Evolutionary conservation across 2,888 invertebrate species (phyloP).

Genomic region (Eupithecia pulchellata): DNA sequence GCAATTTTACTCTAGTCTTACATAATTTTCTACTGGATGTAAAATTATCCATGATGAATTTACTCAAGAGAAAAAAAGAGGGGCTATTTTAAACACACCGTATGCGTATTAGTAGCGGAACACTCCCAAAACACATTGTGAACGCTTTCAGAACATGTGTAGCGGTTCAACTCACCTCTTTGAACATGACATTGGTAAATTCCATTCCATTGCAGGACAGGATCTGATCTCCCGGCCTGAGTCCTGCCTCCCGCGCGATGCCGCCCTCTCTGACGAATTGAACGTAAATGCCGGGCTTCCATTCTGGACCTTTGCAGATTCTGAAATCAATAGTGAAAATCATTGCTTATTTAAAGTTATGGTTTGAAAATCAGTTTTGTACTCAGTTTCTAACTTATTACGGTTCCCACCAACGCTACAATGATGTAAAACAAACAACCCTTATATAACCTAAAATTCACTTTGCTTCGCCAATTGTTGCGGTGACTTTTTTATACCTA

Average conservation of each 20-base stretch:
- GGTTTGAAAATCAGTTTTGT: not conserved
- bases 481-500: no score
- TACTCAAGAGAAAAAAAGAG: no score
- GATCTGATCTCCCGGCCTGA: conserved; percentile 96
- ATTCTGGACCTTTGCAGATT: conserved; percentile 93
- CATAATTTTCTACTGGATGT: no score
- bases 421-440: no score
- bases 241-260: conserved; percentile 93
- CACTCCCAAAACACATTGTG: not conserved
- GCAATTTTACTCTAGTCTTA: no score
- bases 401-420: not conserved
- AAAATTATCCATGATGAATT: no score
- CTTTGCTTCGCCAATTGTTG: no score
- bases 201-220: conserved; percentile 94
- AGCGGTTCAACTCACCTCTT: conserved; percentile 85
- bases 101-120: no score
- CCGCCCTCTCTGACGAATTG: conserved; percentile 96
- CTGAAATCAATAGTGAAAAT: conserved; percentile 68
- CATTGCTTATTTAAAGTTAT: not conserved
- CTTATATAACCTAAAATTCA: no score
- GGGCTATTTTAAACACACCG: no score
- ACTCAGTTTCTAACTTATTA: not conserved
- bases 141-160: not conserved
- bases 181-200: conserved; percentile 91
- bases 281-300: conserved; percentile 94